Evolutionary conservation across 2,113 vertebrate genomes (phyloP), one percentile per base, ranked within the genome.

Genomic region (Rhinopomastus cyanomelas): DNA sequence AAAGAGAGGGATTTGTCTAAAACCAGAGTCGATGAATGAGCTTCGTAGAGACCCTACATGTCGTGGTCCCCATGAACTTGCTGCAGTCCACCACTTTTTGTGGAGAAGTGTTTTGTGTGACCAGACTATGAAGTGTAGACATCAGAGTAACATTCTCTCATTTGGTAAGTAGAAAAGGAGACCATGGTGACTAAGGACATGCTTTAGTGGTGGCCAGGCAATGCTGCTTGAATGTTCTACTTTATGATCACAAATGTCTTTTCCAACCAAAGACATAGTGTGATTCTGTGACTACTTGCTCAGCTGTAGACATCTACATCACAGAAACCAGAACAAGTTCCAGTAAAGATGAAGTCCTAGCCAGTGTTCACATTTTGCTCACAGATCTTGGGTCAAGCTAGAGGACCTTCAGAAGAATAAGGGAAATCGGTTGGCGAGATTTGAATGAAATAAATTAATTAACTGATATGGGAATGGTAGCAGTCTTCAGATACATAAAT

Each of bases 1-100:
- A 84, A 81, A 87, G 59, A 32, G 16, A 67, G 32, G 72, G 10
- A 49, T 79, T 85, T 85, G 42, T 87, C 46, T 53, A 86, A 88
- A 59, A 46, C 13, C 62, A 64, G 66, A 72, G 39, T 44, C 8
- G 10, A 23, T 65, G 46, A 79, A 56, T n/a, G 78, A 51, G 26
- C 13, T 29, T 76, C 46, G 25, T 39, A 64, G 62, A 52, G 49
- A 46, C 62, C 36, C 27, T 15, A 23, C 17, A n/a, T 53, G 32
- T 78, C 66, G 69, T 61, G 39, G 65, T 65, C 55, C n/a, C 46
- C 5, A 6, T 2, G 37, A 72, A 46, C 52, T 66, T 88, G 61
- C 46, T 75, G 39, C 32, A 75, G 32, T 37, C 16, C 36, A 37
- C 12, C 9, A 18, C 11, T 15, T 59, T 57, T 55, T 85, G 59